Conservation (phyloP, 2,113 vertebrate genomes). For the Mormoops blainvillei region DNA sequence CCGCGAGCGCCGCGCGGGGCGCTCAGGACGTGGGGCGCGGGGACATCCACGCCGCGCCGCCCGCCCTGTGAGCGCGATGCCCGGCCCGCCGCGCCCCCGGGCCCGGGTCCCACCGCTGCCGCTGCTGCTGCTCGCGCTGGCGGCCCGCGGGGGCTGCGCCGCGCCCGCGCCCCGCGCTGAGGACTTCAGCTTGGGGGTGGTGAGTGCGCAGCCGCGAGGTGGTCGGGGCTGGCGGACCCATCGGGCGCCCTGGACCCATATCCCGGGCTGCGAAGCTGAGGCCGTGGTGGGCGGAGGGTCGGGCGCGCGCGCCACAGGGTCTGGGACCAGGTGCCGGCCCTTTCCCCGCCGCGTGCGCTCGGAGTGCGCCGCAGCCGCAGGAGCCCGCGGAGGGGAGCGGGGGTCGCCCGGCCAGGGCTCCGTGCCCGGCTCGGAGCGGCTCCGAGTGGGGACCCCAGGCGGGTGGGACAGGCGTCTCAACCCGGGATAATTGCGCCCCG, state of each 20-base stretch:
- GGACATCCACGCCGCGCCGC: background rate
- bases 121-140: constrained; percentile 66
- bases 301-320: background rate
- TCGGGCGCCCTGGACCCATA: background rate
- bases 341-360: background rate
- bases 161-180: constrained; percentile 80
- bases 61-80: background rate
- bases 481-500: background rate
- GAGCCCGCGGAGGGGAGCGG: background rate
- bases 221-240: background rate
- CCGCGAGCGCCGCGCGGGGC: background rate
- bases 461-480: background rate
- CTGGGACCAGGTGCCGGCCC: background rate
- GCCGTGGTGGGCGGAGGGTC: background rate
- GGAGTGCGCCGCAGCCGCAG: background rate
- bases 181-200: constrained; percentile 89
- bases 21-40: background rate
- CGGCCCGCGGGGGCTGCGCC: constrained; percentile 69
- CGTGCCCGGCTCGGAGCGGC: background rate
- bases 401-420: background rate
- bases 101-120: constrained; percentile 48
- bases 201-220: constrained; percentile 78
- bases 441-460: background rate
- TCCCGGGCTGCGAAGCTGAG: background rate
- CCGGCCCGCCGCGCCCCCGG: constrained; percentile 14